Evolutionary conservation across 1,140 invertebrate genomes (phyloP).

Genomic region (Penaeus chinensis): DNA sequence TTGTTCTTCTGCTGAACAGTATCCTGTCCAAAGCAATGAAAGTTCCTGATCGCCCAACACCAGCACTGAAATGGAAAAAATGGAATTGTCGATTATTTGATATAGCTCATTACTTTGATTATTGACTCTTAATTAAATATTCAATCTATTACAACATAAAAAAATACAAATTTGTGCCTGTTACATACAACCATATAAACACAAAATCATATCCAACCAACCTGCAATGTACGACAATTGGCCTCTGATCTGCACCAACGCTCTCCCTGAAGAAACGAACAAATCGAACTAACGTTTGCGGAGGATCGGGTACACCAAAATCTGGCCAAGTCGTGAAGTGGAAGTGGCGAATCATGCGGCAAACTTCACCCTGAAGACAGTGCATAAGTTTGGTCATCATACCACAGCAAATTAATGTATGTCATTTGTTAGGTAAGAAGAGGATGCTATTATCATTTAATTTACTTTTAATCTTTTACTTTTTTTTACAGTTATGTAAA

Average conservation of each 20-base stretch:
- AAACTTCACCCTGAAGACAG: constrained; percentile 79
- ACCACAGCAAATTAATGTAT: constrained; percentile 10
- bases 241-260: constrained; percentile 85
- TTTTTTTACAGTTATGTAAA: too few relatives aligned
- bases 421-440: neutral
- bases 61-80: constrained; percentile 71
- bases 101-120: too few relatives aligned
- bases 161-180: too few relatives aligned
- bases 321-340: constrained; percentile 99
- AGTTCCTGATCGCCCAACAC: constrained; percentile 90
- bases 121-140: too few relatives aligned
- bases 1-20: constrained; percentile 69
- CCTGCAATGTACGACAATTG: constrained; percentile 94
- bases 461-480: too few relatives aligned
- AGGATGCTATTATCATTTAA: too few relatives aligned
- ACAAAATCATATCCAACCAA: neutral
- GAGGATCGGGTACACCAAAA: constrained; percentile 92
- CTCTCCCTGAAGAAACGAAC: constrained; percentile 91
- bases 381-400: neutral
- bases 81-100: too few relatives aligned
- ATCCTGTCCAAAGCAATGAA: constrained; percentile 95
- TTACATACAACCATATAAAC: too few relatives aligned
- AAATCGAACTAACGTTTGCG: constrained; percentile 83
- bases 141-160: too few relatives aligned
- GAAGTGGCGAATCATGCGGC: constrained; percentile 89